These are phyloP conservation scores for human DNA, from an alignment of 2,113 vertebrate species.

Conservation along the genomic window DNA sequence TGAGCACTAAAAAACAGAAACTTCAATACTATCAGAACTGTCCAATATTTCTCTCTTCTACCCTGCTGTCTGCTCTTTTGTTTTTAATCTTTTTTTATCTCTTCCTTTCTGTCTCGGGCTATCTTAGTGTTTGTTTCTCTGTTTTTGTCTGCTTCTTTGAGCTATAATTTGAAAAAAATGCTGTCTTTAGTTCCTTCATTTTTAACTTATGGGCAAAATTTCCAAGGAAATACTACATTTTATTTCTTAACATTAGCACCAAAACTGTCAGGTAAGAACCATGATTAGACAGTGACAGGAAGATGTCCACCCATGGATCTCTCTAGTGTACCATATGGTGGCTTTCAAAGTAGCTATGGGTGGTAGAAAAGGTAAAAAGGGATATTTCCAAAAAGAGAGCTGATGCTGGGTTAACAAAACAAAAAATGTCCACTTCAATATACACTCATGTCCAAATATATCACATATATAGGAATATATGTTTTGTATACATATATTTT, in stretches of 20 bases:
- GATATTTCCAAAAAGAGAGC: background rate
- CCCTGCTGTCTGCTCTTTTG: background rate
- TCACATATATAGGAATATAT: background rate
- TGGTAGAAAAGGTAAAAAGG: background rate
- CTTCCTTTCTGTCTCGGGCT: background rate
- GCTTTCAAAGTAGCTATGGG: background rate
- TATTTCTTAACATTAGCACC: background rate
- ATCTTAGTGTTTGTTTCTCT: background rate
- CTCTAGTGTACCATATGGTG: too few species aligned
- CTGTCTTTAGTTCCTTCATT: background rate
- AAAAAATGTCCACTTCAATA: background rate
- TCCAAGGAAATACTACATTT: background rate
- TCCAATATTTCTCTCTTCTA: background rate
- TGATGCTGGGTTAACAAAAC: background rate
- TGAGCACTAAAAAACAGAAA: background rate
- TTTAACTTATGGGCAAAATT: background rate
- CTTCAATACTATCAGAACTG: background rate
- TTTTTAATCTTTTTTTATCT: background rate
- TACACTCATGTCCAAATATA: background rate
- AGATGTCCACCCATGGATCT: background rate
- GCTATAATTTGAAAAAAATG: background rate
- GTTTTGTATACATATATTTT: background rate
- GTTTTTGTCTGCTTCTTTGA: background rate
- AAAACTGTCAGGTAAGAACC: background rate
- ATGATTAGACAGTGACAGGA: background rate